Evolutionary conservation across 1,140 invertebrate species (phyloP).

Genomic region (Drosophila kikkawai): DNA sequence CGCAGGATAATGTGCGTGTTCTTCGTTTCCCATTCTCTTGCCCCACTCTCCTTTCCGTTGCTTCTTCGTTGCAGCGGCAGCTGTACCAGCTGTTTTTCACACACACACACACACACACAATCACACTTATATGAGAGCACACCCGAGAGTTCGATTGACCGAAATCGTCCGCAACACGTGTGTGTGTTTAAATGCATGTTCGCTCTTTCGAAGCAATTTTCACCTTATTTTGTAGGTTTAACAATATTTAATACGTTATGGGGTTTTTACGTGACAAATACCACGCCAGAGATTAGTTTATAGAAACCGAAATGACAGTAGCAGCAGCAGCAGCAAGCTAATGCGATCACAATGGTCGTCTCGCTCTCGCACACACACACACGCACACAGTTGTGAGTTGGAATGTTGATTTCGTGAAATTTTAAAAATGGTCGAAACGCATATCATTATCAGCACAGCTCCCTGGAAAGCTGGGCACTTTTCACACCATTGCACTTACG

Average conservation of each 20-base stretch:
- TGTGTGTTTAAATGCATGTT: neutral
- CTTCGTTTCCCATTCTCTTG: neutral
- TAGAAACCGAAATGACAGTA: constrained; percentile 67
- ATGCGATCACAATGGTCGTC: constrained; percentile 66
- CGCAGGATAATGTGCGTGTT: constrained; percentile 52
- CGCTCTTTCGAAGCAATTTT: constrained; percentile 4
- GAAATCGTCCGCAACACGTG: constrained; percentile 38
- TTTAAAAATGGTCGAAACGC: constrained; percentile 80
- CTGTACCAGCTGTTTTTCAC: constrained; percentile 77
- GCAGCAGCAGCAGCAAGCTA: constrained; percentile 43
- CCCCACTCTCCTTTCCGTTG: neutral
- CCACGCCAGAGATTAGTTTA: constrained; percentile 60
- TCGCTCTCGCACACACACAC: constrained; percentile 51
- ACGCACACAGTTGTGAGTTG: constrained; percentile 67
- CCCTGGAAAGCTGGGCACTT: constrained; percentile 12
- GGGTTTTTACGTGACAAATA: constrained; percentile 72
- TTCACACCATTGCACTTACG: constrained; percentile 61
- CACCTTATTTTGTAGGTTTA: constrained; percentile 20
- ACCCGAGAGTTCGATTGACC: constrained; percentile 32
- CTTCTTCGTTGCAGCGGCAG: constrained; percentile 41
- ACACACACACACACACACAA: constrained; percentile 19
- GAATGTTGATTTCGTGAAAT: constrained; percentile 83
- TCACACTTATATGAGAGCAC: constrained; percentile 12
- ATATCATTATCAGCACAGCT: constrained; percentile 71
- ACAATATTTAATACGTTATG: constrained; percentile 44